Evolutionary conservation across 2,113 vertebrate species (phyloP), one percentile per base, ranked within the genome.

Genomic region (Taxidea taxus): DNA sequence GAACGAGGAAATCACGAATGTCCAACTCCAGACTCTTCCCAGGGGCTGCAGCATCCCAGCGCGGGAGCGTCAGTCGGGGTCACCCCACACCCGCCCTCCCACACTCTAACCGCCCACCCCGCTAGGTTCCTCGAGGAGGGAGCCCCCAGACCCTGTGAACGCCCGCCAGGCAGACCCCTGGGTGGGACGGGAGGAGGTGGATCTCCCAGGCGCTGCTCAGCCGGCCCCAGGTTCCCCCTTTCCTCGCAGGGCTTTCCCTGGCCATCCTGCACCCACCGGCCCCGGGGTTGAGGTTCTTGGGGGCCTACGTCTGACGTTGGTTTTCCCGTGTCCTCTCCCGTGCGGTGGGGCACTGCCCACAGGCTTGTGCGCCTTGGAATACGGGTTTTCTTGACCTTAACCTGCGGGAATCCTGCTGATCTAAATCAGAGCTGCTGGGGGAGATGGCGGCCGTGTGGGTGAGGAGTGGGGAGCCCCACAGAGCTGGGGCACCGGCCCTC

Each of bases 401-500:
- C 34, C 54, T 7, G 6, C 18, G 20, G 70, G 54, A 58, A 60
- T n/a, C 39, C 70, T 16, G 2, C 16, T 18, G 29, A 6, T 18
- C 29, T 18, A 10, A 27, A 23, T 18, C 70, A 34, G 29, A 39
- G 39, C 20, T 58, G 68, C 51, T 44, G 39, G 51, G 16, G 14
- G 11, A 49, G n/a, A 21, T 13, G 12, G 51, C 21, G 2, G 34
- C 25, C 29, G 2, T 15, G 7, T 2, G 0, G 4, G 70, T 12
- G 15, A 16, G 62, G 29, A 6, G 62, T 14, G 4, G 14, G 15
- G 85, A 10, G 0, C 47, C 25, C 66, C 49, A 2, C n/a, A 31
- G n/a, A 74, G 16, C 68, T 34, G 37, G 37, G 70, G 68, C n/a
- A 5, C 4, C 86, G 2, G 2, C n/a, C n/a, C 20, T 70, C 9